These are phyloP conservation scores for Argyrosomus japonicus DNA, from an alignment of 2,113 vertebrate genomes.

Conservation along the genomic window DNA sequence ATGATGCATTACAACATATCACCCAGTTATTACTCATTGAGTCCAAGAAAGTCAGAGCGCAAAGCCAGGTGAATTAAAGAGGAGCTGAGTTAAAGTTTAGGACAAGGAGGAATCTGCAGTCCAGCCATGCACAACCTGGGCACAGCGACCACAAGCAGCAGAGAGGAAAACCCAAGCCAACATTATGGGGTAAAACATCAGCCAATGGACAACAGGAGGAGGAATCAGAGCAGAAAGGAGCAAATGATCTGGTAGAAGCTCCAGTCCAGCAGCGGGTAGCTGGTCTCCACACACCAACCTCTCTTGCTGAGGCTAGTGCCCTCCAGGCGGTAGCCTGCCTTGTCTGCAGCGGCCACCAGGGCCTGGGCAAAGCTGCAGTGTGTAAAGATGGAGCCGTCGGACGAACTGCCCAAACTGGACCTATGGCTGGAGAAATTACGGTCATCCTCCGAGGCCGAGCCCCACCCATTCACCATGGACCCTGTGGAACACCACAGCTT, in stretches of 20 bases:
- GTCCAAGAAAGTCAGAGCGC: constrained; percentile 35
- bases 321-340: constrained; percentile 95
- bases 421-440: constrained; percentile 96
- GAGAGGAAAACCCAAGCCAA: constrained; percentile 40
- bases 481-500: constrained; percentile 88
- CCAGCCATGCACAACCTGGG: constrained; percentile 66
- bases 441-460: constrained; percentile 97
- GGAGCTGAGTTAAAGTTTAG: constrained; percentile 20
- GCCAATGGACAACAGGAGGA: constrained; percentile 42
- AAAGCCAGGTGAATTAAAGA: constrained; percentile 33
- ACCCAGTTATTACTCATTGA: constrained; percentile 47
- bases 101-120: constrained; percentile 15
- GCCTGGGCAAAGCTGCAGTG: constrained; percentile 96
- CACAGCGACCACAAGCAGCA: constrained; percentile 55
- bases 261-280: constrained; percentile 42
- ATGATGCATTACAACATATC: constrained; percentile 12
- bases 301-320: constrained; percentile 95
- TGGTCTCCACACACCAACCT: constrained; percentile 87
- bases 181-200: constrained; percentile 14
- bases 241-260: constrained; percentile 35
- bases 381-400: constrained; percentile 96
- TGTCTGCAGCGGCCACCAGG: constrained; percentile 96
- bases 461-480: constrained; percentile 99
- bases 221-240: constrained; percentile 57
- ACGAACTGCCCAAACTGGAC: constrained; percentile 96